Conservation (phyloP, 2,113 vertebrate genomes). For the Progne subis region DNA sequence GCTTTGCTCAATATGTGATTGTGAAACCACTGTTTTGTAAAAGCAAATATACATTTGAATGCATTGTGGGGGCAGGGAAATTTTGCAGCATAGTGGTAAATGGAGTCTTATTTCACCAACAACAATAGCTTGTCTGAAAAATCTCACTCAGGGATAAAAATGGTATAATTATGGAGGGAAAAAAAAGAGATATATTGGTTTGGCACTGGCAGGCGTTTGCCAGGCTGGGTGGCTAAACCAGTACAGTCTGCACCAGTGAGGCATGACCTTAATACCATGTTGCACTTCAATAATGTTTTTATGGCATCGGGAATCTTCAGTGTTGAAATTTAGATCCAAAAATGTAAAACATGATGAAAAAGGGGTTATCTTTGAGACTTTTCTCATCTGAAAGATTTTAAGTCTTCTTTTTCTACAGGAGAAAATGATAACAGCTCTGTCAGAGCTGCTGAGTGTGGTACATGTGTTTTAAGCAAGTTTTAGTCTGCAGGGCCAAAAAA, state of each 20-base stretch:
- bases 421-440: neutral
- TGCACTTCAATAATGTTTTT: neutral
- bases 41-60: conserved; percentile 54
- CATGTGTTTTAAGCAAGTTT: neutral
- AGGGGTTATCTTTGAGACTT: neutral
- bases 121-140: conserved; percentile 57
- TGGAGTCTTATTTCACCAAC: conserved; percentile 20
- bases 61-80: conserved; percentile 29
- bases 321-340: neutral
- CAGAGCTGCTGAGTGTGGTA: neutral
- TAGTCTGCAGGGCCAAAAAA: neutral
- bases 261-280: neutral
- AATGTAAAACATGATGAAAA: neutral
- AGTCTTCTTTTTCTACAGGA: neutral
- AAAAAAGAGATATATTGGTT: conserved; percentile 43
- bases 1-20: conserved; percentile 27
- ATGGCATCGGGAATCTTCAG: neutral
- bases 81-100: conserved; percentile 51
- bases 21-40: conserved; percentile 40
- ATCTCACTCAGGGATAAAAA: conserved; percentile 63
- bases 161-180: conserved; percentile 55
- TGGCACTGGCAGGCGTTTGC: conserved; percentile 43
- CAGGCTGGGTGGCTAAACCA: conserved; percentile 19
- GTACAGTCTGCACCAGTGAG: neutral
- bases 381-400: neutral